phyloP scores from a whole-genome alignment of 1,140 invertebrate genomes.

The Xylocopa sonorina region DNA sequence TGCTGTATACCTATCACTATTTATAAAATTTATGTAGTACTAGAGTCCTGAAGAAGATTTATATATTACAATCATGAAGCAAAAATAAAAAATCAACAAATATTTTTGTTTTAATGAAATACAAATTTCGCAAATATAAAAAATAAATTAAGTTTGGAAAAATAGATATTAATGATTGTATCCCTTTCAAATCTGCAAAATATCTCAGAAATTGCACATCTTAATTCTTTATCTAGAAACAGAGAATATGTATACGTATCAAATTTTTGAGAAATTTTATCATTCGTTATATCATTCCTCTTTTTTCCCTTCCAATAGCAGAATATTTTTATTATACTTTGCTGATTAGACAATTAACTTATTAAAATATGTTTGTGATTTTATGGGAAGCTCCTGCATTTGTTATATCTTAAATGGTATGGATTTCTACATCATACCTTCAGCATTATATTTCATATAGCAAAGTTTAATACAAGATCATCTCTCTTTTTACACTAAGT shows the following conservation, averaged over 20 bases:
- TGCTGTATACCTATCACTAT: slow-evolving; percentile 13
- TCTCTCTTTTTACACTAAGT: neutral
- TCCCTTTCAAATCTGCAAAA: neutral
- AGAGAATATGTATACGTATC: slow-evolving; percentile 18
- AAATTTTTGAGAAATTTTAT: slow-evolving; percentile 29
- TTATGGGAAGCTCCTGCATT: slow-evolving; percentile 37
- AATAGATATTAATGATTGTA: neutral
- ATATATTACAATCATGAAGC: neutral
- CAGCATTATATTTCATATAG: slow-evolving; percentile 14
- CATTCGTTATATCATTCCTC: slow-evolving; percentile 3
- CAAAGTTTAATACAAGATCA: slow-evolving; percentile 13
- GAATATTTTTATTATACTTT: slow-evolving; percentile 19
- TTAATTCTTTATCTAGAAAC: slow-evolving; percentile 7
- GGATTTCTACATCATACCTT: slow-evolving; percentile 25
- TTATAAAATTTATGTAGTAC: neutral
- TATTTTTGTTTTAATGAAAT: neutral
- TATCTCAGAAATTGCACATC: slow-evolving; percentile 20
- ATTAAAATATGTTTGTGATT: slow-evolving; percentile 26
- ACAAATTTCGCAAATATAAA: neutral
- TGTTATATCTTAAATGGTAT: slow-evolving; percentile 25
- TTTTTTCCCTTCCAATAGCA: slow-evolving; percentile 2
- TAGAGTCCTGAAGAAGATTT: neutral
- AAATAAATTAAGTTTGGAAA: neutral
- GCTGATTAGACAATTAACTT: slow-evolving; percentile 23
- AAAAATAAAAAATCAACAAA: neutral